Base-by-base conservation (phyloP, 2,888 invertebrate species). In the Lasioglossum vierecki region DNA sequence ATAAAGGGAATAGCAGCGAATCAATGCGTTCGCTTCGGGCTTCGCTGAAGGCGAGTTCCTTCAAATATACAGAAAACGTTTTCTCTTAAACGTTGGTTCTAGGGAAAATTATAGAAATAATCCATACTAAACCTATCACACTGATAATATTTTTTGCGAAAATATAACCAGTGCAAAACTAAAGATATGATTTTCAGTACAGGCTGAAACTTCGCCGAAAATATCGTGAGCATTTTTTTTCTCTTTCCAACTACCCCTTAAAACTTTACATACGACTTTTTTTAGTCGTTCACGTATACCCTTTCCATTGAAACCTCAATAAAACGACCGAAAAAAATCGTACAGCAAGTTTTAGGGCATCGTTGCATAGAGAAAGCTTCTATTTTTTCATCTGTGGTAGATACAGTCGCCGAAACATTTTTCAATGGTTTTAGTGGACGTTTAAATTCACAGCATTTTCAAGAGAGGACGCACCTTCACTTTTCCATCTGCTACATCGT, bases 1-100 rank as follows among this genome's bases (percentile, higher is more conserved):
- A 41, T 30, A n/a, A 70, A 77, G 60, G 44, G n/a, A 73, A 83
- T 46, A 68, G 35, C 63, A 30, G 26, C 26, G 15, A 68, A 68
- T 68, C 68, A 22, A 35, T 18, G 68, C 68, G 22, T 9, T 30
- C 22, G 66, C 66, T 22, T 9, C 35, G 26, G 30, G 63, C 63
- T 63, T 30, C 6, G 30, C 35, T 35, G 3, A 30, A 35, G 35
- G 30, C 35, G 22, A 35, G 35, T 9, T 66, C 18, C 66, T 15
- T 8, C 18, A 15, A 66, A 66, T 66, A 30, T 15, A 35, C 66
- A 8, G 35, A 30, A 30, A 63, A 30, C 35, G 66, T 35, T 66
- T 66, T 22, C 35, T 18, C 30, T 30, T 30, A 66, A 30, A 66
- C 66, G 30, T 18, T 18, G 18, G 2, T 30, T 18, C 66, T 6